Evolutionary conservation across 2,888 invertebrate genomes (phyloP).

Genomic region (Nasonia oneida): DNA sequence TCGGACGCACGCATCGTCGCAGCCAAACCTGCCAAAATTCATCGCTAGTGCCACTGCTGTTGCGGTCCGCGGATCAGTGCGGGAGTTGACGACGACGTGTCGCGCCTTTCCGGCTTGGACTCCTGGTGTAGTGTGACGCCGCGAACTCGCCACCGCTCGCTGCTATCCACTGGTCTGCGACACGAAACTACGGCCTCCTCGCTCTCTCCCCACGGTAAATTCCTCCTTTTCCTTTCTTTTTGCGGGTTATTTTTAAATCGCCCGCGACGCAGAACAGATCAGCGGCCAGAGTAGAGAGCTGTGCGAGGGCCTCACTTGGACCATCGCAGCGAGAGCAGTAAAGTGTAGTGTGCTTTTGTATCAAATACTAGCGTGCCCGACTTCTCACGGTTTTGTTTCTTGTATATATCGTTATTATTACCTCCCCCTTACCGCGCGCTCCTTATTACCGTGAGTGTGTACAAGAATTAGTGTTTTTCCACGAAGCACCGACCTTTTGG

Average conservation of each 20-base stretch:
- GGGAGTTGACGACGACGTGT: neutral
- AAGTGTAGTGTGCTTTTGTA: slow-evolving; percentile 42
- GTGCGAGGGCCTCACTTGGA: neutral
- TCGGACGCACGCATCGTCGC: neutral
- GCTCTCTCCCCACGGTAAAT: slow-evolving; percentile 56
- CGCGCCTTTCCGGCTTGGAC: neutral
- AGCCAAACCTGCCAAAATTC: slow-evolving; percentile 9
- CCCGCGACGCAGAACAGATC: slow-evolving; percentile 66
- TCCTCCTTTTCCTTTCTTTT: slow-evolving; percentile 64
- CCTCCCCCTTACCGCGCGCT: neutral
- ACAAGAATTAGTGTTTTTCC: neutral
- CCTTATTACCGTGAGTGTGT: neutral
- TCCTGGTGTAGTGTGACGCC: neutral
- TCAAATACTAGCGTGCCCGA: neutral
- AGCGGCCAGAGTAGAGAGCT: neutral
- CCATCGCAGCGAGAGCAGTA: neutral
- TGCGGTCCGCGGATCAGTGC: neutral
- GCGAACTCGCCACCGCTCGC: neutral
- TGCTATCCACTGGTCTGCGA: neutral
- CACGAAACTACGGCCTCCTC: slow-evolving; percentile 8
- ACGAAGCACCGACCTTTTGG: neutral
- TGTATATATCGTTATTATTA: neutral
- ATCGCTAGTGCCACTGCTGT: neutral
- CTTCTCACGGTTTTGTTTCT: neutral
- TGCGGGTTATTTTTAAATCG: slow-evolving; percentile 72